Percentiles rank a stretch among this genome's conserved stretches.
Evolutionary conservation across 2,113 vertebrate genomes (phyloP).

Genomic region (Pelodiscus sinensis): DNA sequence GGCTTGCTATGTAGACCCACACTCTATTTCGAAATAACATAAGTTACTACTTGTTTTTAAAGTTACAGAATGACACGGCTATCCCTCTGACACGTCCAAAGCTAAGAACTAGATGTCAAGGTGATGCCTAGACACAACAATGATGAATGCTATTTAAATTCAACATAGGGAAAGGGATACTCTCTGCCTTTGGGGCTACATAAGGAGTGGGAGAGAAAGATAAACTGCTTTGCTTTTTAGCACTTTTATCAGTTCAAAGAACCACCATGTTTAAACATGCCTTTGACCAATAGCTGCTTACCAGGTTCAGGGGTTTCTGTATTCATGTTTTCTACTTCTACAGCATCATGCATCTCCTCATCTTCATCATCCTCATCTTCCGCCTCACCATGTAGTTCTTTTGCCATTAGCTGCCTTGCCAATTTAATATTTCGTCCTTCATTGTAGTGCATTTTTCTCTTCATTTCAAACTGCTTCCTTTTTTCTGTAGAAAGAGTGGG

Average conservation of each 20-base stretch:
- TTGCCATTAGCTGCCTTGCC: constrained; percentile 94
- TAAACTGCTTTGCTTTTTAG: neutral
- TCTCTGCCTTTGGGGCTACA: neutral
- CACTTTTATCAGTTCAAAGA: constrained; percentile 4
- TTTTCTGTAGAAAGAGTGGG: constrained; percentile 80
- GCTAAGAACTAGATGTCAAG: neutral
- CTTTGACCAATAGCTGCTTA: constrained; percentile 58
- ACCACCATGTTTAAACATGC: neutral
- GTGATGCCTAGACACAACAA: neutral
- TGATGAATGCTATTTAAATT: neutral
- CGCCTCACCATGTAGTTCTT: constrained; percentile 86
- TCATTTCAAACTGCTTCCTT: constrained; percentile 95
- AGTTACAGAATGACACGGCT: too few relatives aligned
- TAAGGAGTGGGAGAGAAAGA: neutral
- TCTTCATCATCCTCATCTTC: constrained; percentile 84
- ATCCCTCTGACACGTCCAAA: neutral
- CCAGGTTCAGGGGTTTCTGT: constrained; percentile 70
- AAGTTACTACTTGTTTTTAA: too few relatives aligned
- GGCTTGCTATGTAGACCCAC: too few relatives aligned
- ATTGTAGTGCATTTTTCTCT: constrained; percentile 98
- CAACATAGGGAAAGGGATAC: neutral
- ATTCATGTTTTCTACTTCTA: constrained; percentile 82
- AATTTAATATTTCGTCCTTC: constrained; percentile 96
- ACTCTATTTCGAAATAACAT: too few relatives aligned
- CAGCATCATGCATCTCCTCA: constrained; percentile 87